A percentile compares a stretch with the other conserved stretches of the same genome.
Evolutionary conservation across 2,113 vertebrate species (phyloP).

Genomic region (Clupea harengus): DNA sequence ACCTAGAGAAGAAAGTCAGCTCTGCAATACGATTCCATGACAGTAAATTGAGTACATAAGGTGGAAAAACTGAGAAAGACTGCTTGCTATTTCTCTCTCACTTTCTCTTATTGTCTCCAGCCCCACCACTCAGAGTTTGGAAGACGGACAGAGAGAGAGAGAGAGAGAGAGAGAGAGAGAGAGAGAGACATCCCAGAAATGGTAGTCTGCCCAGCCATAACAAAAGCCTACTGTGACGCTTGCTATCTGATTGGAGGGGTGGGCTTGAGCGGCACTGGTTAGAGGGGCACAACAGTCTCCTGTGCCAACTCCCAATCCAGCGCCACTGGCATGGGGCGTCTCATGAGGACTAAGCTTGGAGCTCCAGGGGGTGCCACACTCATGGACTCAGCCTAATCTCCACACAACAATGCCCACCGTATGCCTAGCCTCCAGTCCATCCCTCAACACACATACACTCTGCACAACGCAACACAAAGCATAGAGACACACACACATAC

Average conservation of each 20-base stretch:
- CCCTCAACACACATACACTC: background rate
- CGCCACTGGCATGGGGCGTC: background rate
- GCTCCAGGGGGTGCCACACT: background rate
- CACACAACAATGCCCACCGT: background rate
- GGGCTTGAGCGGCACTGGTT: background rate
- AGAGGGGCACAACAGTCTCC: background rate
- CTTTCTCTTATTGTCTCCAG: no score
- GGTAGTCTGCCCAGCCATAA: background rate
- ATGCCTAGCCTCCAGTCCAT: background rate
- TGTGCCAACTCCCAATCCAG: background rate
- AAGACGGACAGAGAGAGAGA: background rate
- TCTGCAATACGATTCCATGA: no score
- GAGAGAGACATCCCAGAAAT: background rate
- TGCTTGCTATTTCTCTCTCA: no score
- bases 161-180: background rate
- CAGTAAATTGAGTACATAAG: no score
- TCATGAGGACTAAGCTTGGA: background rate
- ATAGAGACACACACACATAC: background rate
- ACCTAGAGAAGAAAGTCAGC: no score
- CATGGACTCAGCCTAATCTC: background rate
- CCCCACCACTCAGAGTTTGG: background rate
- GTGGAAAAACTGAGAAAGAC: no score
- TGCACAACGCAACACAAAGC: background rate
- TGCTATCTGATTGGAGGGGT: background rate
- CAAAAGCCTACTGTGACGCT: background rate